Evolutionary conservation across 1,140 invertebrate genomes (phyloP).

Genomic region (Paraescarpia echinospica): DNA sequence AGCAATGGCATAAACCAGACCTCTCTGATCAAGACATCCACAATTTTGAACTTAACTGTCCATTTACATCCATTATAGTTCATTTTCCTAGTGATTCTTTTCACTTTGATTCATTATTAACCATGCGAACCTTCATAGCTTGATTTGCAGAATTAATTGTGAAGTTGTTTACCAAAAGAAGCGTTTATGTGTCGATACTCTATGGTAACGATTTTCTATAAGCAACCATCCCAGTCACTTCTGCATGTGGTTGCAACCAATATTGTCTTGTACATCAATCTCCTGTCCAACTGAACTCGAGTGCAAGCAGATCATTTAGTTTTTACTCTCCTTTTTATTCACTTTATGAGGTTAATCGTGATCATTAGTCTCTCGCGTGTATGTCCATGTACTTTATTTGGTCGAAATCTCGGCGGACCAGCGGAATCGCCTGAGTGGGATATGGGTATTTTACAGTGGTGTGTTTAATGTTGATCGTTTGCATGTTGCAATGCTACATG

Average conservation of each 20-base stretch:
- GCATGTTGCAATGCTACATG: neutral
- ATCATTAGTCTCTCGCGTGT: neutral
- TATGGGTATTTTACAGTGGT: neutral
- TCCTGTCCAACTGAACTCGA: neutral
- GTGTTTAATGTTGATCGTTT: neutral
- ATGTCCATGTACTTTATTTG: neutral
- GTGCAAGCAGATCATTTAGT: neutral
- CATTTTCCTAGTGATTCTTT: too few species aligned
- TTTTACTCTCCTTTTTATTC: neutral
- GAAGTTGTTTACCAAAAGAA: neutral
- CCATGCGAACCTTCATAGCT: neutral
- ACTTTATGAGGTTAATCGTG: neutral
- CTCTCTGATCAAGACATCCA: too few species aligned
- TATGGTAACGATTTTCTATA: neutral
- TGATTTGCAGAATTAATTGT: neutral
- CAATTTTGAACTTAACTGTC: too few species aligned
- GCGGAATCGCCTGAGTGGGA: neutral
- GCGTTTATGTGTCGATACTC: neutral
- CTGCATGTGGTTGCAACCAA: neutral
- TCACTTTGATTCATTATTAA: neutral
- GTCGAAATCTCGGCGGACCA: neutral
- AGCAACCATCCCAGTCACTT: neutral
- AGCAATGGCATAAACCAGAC: too few species aligned
- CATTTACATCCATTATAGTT: too few species aligned
- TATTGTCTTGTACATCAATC: neutral